phyloP scores from a whole-genome alignment of 2,113 vertebrate genomes.

The Ciconia stormi region DNA sequence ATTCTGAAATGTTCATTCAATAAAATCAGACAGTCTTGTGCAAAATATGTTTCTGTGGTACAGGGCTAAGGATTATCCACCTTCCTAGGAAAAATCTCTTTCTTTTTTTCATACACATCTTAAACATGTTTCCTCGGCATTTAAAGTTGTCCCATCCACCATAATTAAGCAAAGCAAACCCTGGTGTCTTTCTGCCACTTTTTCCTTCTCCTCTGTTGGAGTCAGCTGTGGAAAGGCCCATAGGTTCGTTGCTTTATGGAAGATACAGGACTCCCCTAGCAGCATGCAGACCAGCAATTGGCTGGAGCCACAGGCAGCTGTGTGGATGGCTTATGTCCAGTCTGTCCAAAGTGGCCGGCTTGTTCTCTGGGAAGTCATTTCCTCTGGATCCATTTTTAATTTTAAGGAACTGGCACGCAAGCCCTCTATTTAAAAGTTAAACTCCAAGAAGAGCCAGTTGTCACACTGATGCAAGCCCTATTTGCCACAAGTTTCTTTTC shows the following conservation, averaged over 20 bases:
- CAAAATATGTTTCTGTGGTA: background rate
- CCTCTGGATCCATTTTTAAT: slow-evolving; percentile 35
- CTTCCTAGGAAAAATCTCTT: background rate
- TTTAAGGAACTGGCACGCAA: slow-evolving; percentile 20
- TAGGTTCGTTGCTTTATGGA: background rate
- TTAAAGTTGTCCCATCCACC: background rate
- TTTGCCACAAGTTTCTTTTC: background rate
- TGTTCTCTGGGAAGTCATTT: slow-evolving; percentile 44
- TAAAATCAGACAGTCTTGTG: background rate
- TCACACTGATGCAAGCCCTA: background rate
- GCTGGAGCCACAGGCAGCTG: slow-evolving; percentile 7
- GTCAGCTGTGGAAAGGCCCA: background rate
- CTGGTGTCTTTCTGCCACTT: background rate
- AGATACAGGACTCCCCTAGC: background rate
- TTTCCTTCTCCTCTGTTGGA: background rate
- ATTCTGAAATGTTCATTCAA: background rate
- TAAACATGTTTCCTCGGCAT: background rate
- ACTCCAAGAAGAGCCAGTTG: background rate
- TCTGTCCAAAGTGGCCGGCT: background rate
- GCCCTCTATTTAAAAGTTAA: slow-evolving; percentile 29
- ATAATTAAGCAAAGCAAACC: background rate
- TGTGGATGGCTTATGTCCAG: slow-evolving; percentile 44
- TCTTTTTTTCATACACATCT: background rate
- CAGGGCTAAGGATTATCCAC: background rate
- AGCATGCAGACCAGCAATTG: slow-evolving; percentile 28